phyloP scores from a whole-genome alignment of 37 sponge, comb jelly and placozoan genomes.

The Diacarnus erythraeanus region DNA sequence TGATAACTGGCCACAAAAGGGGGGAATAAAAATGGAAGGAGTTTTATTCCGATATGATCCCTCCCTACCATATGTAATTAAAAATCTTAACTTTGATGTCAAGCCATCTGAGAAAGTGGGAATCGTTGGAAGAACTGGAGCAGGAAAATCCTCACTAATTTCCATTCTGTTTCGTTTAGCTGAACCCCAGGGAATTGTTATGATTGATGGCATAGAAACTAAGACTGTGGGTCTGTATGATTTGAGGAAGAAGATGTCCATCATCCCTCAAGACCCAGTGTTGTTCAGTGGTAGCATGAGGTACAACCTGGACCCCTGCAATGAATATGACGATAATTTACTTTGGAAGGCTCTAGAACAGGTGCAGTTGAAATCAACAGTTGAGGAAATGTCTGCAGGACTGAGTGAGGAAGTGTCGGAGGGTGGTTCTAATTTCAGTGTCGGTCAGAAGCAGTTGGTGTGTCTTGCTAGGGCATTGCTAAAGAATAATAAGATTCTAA shows the following conservation, averaged over 20 bases:
- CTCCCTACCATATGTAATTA: slow-evolving; percentile 42
- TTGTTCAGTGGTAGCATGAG: slow-evolving; percentile 87
- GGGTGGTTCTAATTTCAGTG: slow-evolving; percentile 83
- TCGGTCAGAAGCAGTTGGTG: slow-evolving; percentile 82
- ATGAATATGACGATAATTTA: slow-evolving; percentile 50
- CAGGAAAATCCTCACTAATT: slow-evolving; percentile 90
- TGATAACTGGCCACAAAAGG: slow-evolving; percentile 57
- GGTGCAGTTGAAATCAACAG: slow-evolving; percentile 73
- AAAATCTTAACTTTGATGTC: slow-evolving; percentile 40
- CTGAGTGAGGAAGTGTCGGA: slow-evolving; percentile 68
- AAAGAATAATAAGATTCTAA: slow-evolving; percentile 74
- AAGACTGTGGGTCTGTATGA: slow-evolving; percentile 76
- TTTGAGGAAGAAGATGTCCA: slow-evolving; percentile 75
- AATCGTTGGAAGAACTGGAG: slow-evolving; percentile 91
- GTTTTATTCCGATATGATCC: slow-evolving; percentile 44
- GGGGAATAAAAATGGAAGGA: slow-evolving; percentile 14
- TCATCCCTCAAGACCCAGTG: slow-evolving; percentile 93
- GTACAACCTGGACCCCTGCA: slow-evolving; percentile 88
- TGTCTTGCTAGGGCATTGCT: slow-evolving; percentile 86
- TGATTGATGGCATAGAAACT: slow-evolving; percentile 73
- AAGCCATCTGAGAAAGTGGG: slow-evolving; percentile 78
- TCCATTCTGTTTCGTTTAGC: slow-evolving; percentile 81
- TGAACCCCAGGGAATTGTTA: slow-evolving; percentile 76
- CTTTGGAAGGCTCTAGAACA: slow-evolving; percentile 82
- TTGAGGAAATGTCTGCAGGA: slow-evolving; percentile 47